Evolutionary conservation across 2,888 invertebrate species (phyloP), one percentile per base, ranked within the genome.

Genomic region (Druceiella hillmani): DNA sequence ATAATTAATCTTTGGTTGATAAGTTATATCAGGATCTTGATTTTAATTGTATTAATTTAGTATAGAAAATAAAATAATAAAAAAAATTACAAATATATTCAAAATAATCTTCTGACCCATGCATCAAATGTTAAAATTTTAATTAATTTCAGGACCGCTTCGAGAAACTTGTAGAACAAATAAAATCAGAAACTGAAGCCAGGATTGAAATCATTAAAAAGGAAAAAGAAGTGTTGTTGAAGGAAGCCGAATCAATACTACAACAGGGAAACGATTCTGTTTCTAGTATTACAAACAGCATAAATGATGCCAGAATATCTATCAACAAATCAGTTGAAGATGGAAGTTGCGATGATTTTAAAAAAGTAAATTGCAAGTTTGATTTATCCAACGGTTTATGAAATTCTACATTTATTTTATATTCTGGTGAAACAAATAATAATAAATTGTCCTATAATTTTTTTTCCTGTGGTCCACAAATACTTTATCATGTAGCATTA

Each of bases 131-230:
- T 37, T 12, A 17, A n/a, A 12, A 15, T 9, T 15, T 4, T 10
- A 4, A 4, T 15, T 17, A n/a, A 11, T 38, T 44, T 3, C 48
- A 75, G 66, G 68, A 67, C 41, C 72, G 75, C 33, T 75, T 74
- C 40, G 72, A 74, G 33, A 69, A 68, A 33, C 61, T 78, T 42
- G 59, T 61, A 7, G 68, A 74, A 45, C 71, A 69, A 49, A 74
- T 81, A 43, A 65, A 64, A 31, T 53, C 61, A 37, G 66, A 74
- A 1, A 64, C 74, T 0, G 67, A 75, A 36, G 65, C 67, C 26
- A 76, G 74, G 55, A 74, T 79, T 33, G 61, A 62, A 13, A 59
- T 62, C 4, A 64, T 79, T 15, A 53, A 63, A 13, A 61, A 64
- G 38, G 57, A 62, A 10, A 74, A 74, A 51, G 57, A 63, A 2